Percentiles rank a stretch among this genome's conserved stretches.
Evolutionary conservation across 1,140 invertebrate genomes (phyloP).

Genomic region (Brachionus asplanchnoidis): DNA sequence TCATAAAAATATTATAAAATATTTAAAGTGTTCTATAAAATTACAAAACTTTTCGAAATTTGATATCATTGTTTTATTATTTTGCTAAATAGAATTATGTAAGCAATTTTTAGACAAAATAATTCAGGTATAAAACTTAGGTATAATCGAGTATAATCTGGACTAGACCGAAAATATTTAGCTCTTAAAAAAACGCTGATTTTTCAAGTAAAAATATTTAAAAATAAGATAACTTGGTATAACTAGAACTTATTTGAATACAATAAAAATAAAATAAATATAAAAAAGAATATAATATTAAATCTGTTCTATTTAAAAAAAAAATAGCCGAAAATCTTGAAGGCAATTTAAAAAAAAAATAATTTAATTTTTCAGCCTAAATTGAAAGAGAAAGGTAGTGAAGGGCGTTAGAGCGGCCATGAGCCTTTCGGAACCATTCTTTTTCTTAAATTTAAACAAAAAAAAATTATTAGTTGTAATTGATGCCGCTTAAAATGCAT

Average conservation of each 20-base stretch:
- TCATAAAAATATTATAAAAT: not conserved
- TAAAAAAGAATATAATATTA: not conserved
- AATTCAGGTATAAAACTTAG: not conserved
- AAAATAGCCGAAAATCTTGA: too few species aligned
- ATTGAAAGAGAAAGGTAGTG: not conserved
- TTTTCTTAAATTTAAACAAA: not conserved
- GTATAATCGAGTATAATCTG: not conserved
- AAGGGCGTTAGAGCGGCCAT: not conserved
- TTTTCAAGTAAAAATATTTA: not conserved
- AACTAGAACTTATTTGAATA: not conserved
- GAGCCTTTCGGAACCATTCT: not conserved
- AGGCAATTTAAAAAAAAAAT: too few species aligned
- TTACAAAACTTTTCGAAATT: not conserved
- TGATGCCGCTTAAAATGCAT: not conserved
- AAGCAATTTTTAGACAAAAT: not conserved
- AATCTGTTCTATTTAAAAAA: too few species aligned
- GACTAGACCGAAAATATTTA: not conserved
- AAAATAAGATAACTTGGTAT: not conserved
- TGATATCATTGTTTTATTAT: not conserved
- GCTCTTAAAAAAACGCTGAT: not conserved
- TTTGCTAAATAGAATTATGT: not conserved
- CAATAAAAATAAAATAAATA: not conserved
- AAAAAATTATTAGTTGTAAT: not conserved
- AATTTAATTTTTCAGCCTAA: too few species aligned
- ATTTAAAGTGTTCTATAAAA: not conserved